A percentile compares a stretch with the other conserved stretches of the same genome.
Conservation (phyloP, 2,113 vertebrate genomes). For the Marmota monax region DNA sequence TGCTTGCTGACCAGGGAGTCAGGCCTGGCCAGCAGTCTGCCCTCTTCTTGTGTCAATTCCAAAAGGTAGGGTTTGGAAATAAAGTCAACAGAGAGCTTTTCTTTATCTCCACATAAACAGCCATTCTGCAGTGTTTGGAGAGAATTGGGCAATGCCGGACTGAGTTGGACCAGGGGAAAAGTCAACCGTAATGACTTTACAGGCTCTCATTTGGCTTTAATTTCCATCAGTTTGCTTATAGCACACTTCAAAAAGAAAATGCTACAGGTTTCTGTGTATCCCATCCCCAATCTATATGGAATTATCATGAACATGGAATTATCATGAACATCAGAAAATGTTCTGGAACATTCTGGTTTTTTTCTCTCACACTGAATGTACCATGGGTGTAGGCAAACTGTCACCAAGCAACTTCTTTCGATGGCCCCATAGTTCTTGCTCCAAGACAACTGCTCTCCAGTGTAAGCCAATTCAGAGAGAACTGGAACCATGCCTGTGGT, state of each 20-base stretch:
- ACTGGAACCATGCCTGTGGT: not conserved
- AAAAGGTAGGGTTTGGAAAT: constrained; percentile 74
- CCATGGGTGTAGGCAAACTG: accelerated
- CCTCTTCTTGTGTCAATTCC: constrained; percentile 76
- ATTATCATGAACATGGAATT: not conserved
- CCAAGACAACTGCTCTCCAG: constrained; percentile 12
- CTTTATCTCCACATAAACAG: constrained; percentile 75
- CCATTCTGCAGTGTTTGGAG: constrained; percentile 48
- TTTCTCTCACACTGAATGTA: not conserved
- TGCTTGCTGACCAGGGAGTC: constrained; percentile 81
- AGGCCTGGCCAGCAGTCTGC: constrained; percentile 52
- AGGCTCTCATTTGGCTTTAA: not conserved
- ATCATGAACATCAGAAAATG: not conserved
- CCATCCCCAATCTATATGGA: not conserved
- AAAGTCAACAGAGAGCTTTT: constrained; percentile 67
- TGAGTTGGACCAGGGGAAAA: not conserved
- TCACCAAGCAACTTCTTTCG: constrained; percentile 4
- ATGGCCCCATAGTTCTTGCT: not conserved
- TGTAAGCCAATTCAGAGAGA: not conserved
- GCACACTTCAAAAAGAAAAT: not conserved
- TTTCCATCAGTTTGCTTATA: not conserved
- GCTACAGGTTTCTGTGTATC: not conserved
- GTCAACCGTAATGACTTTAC: constrained; percentile 1
- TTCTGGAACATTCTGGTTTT: constrained; percentile 19
- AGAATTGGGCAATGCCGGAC: constrained; percentile 64